Evolutionary conservation across 2,113 vertebrate genomes (phyloP).

Genomic region (Ramphastos sulfuratus): DNA sequence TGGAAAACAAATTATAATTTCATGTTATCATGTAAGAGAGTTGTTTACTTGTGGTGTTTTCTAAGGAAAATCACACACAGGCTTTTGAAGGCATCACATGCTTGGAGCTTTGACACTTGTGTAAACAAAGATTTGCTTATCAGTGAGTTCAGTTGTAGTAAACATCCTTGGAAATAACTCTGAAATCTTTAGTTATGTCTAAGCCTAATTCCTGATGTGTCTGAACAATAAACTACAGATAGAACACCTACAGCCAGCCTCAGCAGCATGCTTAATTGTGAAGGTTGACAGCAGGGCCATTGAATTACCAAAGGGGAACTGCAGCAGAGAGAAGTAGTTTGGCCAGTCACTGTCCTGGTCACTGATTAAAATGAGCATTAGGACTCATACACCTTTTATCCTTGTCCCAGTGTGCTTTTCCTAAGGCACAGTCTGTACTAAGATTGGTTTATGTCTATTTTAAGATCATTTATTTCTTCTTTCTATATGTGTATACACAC

Average conservation of each 20-base stretch:
- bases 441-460: not conserved
- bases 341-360: not conserved
- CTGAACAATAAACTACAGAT: not conserved
- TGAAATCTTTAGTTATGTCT: not conserved
- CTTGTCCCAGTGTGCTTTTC: not conserved
- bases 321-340: not conserved
- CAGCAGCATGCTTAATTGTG: not conserved
- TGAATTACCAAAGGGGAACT: not conserved
- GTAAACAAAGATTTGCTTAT: not conserved
- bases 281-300: not conserved
- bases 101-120: not conserved
- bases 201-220: not conserved
- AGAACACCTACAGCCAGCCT: not conserved
- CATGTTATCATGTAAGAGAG: not conserved
- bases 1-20: not conserved
- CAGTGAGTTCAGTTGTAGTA: not conserved
- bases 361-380: not conserved
- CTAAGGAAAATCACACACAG: not conserved
- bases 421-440: not conserved
- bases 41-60: not conserved
- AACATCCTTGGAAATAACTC: not conserved
- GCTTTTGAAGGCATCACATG: not conserved
- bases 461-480: not conserved
- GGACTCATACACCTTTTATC: not conserved
- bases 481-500: not conserved